phyloP scores from a whole-genome alignment of 92 coral and sea anemone genomes.

The Metridium senile region DNA sequence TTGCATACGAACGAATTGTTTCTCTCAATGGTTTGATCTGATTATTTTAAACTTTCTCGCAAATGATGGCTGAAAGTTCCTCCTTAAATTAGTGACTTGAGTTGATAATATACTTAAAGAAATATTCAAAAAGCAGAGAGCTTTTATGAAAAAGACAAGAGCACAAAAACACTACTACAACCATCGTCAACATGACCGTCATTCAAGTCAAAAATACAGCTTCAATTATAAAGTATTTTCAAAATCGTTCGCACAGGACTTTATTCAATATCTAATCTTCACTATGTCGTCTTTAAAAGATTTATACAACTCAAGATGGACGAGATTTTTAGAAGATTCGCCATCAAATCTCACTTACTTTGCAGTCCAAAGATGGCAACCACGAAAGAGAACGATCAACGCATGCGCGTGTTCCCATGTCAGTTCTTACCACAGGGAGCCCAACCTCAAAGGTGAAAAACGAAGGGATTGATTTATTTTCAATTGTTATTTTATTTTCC shows the following conservation, averaged over 20 bases:
- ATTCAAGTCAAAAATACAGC: slow-evolving; percentile 11
- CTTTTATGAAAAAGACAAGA: neutral
- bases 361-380: slow-evolving; percentile 70
- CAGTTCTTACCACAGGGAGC: slow-evolving; percentile 28
- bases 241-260: slow-evolving; percentile 1
- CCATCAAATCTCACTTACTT: slow-evolving; percentile 51
- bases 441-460: neutral
- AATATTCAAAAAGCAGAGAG: neutral
- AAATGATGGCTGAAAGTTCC: too few relatives aligned
- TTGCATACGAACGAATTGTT: too few relatives aligned
- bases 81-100: too few relatives aligned
- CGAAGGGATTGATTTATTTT: too few relatives aligned
- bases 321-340: slow-evolving; percentile 49
- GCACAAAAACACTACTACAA: neutral
- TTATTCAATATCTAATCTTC: slow-evolving; percentile 21
- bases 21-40: too few relatives aligned
- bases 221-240: neutral
- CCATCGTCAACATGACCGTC: neutral
- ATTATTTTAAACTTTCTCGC: too few relatives aligned
- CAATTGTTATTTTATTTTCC: too few relatives aligned
- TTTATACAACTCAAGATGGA: slow-evolving; percentile 39
- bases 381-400: slow-evolving; percentile 63
- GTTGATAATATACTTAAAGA: too few relatives aligned
- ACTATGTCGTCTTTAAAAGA: neutral
- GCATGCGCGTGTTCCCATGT: slow-evolving; percentile 53